Evolutionary conservation across 2,888 invertebrate species (phyloP).

Genomic region (Hyalella azteca): DNA sequence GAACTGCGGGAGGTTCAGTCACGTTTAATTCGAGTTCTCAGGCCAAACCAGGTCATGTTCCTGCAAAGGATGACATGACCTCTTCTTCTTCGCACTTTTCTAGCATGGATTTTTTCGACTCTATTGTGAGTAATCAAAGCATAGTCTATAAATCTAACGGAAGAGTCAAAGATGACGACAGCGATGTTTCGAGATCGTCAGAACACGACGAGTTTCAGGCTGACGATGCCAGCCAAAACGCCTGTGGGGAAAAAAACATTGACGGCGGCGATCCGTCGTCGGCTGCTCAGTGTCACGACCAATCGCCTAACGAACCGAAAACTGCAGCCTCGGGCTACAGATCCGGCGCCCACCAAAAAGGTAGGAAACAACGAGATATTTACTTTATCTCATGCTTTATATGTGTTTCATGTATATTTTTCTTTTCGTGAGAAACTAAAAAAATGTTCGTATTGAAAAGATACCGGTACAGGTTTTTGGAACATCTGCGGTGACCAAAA

Average conservation of each 20-base stretch:
- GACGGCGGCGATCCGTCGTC: too few species aligned
- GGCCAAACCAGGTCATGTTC: neutral
- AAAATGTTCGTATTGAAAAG: too few species aligned
- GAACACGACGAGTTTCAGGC: neutral
- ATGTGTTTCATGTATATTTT: too few species aligned
- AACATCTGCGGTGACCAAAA: too few species aligned
- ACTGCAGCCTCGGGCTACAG: constrained; percentile 8
- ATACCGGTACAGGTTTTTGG: too few species aligned
- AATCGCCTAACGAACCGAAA: neutral
- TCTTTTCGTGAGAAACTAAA: too few species aligned
- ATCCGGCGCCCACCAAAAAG: neutral
- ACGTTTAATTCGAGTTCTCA: constrained; percentile 6
- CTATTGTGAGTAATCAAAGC: constrained; percentile 12
- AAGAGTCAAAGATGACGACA: too few species aligned
- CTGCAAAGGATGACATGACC: neutral
- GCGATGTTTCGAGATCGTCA: neutral
- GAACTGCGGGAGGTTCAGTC: neutral
- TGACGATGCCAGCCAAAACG: neutral
- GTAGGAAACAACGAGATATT: neutral
- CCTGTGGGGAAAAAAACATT: too few species aligned
- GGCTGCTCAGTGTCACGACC: neutral
- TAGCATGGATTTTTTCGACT: constrained; percentile 4
- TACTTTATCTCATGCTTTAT: too few species aligned
- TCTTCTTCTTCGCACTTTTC: neutral
- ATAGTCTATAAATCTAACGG: neutral